Evolutionary conservation across 2,113 vertebrate genomes (phyloP).

Genomic region (Parotia lawesii): DNA sequence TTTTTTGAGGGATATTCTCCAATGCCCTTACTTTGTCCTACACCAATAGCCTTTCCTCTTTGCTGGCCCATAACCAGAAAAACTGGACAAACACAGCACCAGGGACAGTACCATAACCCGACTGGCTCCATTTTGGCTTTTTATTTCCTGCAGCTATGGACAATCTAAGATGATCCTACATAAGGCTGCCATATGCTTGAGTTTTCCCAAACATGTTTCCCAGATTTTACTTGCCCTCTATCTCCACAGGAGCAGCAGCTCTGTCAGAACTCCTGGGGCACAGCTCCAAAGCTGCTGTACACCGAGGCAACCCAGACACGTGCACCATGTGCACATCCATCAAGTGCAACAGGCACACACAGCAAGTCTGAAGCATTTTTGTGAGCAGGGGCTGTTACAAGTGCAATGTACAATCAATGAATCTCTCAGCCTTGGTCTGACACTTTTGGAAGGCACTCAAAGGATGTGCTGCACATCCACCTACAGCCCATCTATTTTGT

Average conservation of each 20-base stretch:
- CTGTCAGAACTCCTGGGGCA: background rate
- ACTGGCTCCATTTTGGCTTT: background rate
- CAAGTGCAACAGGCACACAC: background rate
- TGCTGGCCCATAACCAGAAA: background rate
- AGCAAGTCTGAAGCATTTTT: accelerated
- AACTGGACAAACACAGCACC: background rate
- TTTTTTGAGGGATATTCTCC: background rate
- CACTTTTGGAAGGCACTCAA: background rate
- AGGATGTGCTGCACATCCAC: background rate
- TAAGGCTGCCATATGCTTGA: background rate
- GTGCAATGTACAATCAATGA: background rate
- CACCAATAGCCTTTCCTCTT: background rate
- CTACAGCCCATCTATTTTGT: background rate
- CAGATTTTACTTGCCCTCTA: background rate
- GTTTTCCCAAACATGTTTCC: background rate
- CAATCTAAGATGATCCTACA: background rate
- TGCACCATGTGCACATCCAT: background rate
- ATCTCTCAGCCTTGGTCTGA: background rate
- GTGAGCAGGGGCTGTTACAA: background rate
- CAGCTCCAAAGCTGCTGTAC: background rate
- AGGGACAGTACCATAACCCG: background rate
- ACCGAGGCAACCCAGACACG: accelerated
- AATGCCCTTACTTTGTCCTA: background rate
- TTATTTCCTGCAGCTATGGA: background rate
- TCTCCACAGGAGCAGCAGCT: background rate